These are phyloP conservation scores for Chrysogorgia sp. DNA, from an alignment of 92 coral and sea anemone species.

Conservation along the genomic window DNA sequence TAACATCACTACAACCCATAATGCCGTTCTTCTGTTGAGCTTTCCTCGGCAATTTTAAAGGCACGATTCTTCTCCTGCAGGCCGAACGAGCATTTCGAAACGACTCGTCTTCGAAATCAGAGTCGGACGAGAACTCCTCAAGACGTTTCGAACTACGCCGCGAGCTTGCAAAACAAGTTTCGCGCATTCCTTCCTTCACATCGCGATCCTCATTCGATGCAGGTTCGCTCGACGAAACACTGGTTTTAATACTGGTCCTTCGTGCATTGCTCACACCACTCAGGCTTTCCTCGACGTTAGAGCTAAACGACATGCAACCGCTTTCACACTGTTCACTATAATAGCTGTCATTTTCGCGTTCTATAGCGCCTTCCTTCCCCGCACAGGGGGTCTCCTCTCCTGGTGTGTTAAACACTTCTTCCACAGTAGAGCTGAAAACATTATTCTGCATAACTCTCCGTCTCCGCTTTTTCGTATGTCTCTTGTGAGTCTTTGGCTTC, in stretches of 20 bases:
- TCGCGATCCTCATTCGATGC: not conserved
- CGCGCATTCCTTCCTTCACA: not conserved
- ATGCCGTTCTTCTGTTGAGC: not conserved
- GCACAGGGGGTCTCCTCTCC: not conserved
- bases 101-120: slow-evolving; percentile 41
- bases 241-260: not conserved
- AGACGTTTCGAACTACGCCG: not conserved
- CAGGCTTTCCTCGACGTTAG: not conserved
- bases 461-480: not conserved
- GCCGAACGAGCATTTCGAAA: slow-evolving; percentile 17
- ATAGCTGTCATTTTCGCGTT: not conserved
- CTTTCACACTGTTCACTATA: not conserved
- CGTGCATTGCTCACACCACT: not conserved
- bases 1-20: not conserved
- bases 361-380: not conserved
- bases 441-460: not conserved
- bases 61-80: not conserved
- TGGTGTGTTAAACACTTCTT: not conserved
- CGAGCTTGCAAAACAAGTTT: not conserved
- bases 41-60: not conserved
- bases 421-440: not conserved
- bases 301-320: not conserved
- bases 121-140: slow-evolving; percentile 17
- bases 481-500: slow-evolving; percentile 2
- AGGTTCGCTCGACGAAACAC: not conserved